Evolutionary conservation across 2,888 invertebrate genomes (phyloP).

Genomic region (Sphaerophoria rueppellii): DNA sequence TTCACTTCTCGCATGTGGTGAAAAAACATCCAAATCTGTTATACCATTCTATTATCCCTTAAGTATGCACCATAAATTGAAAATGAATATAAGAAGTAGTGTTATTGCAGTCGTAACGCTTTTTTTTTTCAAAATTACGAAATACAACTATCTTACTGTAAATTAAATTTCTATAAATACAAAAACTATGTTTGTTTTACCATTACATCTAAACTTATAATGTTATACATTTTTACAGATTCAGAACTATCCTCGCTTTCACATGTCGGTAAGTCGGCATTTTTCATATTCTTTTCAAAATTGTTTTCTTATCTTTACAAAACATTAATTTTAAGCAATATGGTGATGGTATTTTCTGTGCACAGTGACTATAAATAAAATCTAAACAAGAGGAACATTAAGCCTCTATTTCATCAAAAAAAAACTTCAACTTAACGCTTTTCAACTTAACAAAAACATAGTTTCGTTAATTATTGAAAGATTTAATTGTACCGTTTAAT

Average conservation of each 20-base stretch:
- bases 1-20: background rate
- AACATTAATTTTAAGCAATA: background rate
- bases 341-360: background rate
- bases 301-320: constrained; percentile 17
- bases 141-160: background rate
- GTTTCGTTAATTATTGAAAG: too few relatives aligned
- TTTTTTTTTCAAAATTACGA: too few relatives aligned
- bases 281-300: constrained; percentile 36
- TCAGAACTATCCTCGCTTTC: constrained; percentile 77
- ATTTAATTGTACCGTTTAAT: too few relatives aligned
- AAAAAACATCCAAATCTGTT: background rate
- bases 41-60: background rate
- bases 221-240: constrained; percentile 75
- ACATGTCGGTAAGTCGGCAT: constrained; percentile 76
- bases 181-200: background rate
- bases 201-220: constrained; percentile 37
- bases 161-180: background rate
- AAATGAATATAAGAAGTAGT: background rate
- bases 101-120: background rate
- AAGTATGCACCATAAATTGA: background rate
- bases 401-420: too few relatives aligned
- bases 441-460: too few relatives aligned
- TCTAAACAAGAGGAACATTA: too few relatives aligned
- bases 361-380: too few relatives aligned
- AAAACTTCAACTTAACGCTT: too few relatives aligned